Evolutionary conservation across 2,113 vertebrate species (phyloP).

Genomic region (Acrocephalus kingi): DNA sequence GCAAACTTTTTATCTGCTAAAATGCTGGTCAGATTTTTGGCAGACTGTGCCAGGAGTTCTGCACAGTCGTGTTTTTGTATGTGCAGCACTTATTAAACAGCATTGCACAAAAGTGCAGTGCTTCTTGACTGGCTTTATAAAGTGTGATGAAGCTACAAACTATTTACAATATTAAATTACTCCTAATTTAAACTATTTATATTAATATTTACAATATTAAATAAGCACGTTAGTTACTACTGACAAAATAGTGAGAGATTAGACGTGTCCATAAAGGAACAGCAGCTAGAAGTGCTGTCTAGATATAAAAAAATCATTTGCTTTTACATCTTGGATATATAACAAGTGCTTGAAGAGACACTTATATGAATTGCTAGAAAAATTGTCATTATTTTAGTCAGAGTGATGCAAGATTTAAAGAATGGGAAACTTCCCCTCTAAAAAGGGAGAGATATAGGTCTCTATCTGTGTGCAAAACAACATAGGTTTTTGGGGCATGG

Average conservation of each 20-base stretch:
- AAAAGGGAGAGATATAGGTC: background rate
- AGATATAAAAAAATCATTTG: background rate
- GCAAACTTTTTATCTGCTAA: background rate
- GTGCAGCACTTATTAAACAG: background rate
- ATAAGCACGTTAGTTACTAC: background rate
- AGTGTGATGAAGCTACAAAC: background rate
- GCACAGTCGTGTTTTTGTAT: background rate
- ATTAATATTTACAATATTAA: background rate
- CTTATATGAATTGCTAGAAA: background rate
- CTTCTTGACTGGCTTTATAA: background rate
- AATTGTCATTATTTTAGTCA: background rate
- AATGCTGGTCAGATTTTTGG: background rate
- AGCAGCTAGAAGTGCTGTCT: background rate
- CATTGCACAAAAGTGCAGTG: background rate
- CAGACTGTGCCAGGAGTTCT: background rate
- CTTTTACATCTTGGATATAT: background rate
- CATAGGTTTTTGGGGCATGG: background rate
- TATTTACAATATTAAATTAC: background rate
- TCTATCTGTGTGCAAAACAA: background rate
- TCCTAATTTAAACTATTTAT: background rate
- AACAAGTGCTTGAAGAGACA: background rate
- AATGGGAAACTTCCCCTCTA: background rate
- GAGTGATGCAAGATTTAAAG: background rate
- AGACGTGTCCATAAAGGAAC: background rate
- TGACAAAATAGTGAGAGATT: background rate